Evolutionary conservation across 2,888 invertebrate genomes (phyloP).

Genomic region (Hedya salicella): DNA sequence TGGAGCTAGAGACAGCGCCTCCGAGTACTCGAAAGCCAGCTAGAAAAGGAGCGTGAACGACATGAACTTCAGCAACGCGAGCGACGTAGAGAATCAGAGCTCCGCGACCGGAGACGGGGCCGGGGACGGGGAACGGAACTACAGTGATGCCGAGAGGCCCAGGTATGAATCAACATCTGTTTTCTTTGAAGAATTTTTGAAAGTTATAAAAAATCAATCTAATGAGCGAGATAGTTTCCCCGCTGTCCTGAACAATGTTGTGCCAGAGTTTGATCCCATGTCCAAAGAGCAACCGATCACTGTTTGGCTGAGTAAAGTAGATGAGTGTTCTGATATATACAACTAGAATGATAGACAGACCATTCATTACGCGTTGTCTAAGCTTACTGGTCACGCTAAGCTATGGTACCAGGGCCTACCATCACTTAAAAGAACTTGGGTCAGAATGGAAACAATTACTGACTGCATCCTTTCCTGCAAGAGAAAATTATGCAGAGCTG

Average conservation of each 20-base stretch:
- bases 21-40: background rate
- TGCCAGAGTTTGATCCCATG: slow-evolving; percentile 28
- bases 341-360: slow-evolving; percentile 28
- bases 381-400: slow-evolving; percentile 26
- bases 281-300: slow-evolving; percentile 15
- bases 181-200: slow-evolving; percentile 1
- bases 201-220: background rate
- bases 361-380: slow-evolving; percentile 36
- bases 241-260: slow-evolving; percentile 13
- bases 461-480: slow-evolving; percentile 9
- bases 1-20: background rate
- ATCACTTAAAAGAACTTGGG: slow-evolving; percentile 28
- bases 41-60: background rate
- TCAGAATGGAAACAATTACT: slow-evolving; percentile 18
- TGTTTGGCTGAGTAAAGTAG: slow-evolving; percentile 16
- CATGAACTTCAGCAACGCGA: background rate
- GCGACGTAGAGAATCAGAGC: background rate
- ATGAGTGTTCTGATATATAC: slow-evolving; percentile 18
- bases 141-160: too few species aligned
- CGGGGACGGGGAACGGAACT: too few species aligned
- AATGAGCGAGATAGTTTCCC: background rate
- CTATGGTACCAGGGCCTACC: slow-evolving; percentile 41
- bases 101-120: too few species aligned
- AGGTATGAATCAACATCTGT: background rate
- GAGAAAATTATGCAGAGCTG: slow-evolving; percentile 25